These are phyloP conservation scores for Eupithecia tripunctaria DNA, from an alignment of 2,888 invertebrate genomes.

Conservation along the genomic window DNA sequence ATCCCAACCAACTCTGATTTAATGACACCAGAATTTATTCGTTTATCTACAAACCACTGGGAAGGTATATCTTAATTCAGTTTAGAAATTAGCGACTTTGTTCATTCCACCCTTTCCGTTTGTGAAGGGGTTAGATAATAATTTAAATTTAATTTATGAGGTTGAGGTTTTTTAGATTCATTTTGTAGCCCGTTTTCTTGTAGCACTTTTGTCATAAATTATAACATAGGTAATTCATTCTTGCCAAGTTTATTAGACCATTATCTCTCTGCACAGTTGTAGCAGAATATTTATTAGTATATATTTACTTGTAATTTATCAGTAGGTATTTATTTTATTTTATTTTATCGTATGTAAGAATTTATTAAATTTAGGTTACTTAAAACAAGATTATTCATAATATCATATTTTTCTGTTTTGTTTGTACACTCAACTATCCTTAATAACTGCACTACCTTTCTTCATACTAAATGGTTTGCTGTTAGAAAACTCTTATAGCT, in stretches of 20 bases:
- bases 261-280: too few species aligned
- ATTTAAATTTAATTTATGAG: slow-evolving; percentile 68
- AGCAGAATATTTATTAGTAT: too few species aligned
- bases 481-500: too few species aligned
- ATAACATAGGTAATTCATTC: background rate
- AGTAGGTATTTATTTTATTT: too few species aligned
- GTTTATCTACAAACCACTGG: slow-evolving; percentile 81
- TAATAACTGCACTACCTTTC: too few species aligned
- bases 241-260: background rate
- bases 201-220: background rate
- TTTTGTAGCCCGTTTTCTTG: slow-evolving; percentile 36
- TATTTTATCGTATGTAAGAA: too few species aligned
- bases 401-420: too few species aligned
- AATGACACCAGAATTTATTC: slow-evolving; percentile 82
- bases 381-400: too few species aligned
- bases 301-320: too few species aligned
- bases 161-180: slow-evolving; percentile 47
- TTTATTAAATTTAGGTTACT: too few species aligned
- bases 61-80: slow-evolving; percentile 76
- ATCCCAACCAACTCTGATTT: slow-evolving; percentile 79
- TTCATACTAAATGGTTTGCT: too few species aligned
- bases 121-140: slow-evolving; percentile 72
- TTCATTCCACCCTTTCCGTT: slow-evolving; percentile 60
- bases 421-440: too few species aligned
- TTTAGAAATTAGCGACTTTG: slow-evolving; percentile 80